A percentile compares a stretch with the other conserved stretches of the same genome.
These are phyloP conservation scores for Danaus melanippus DNA, from an alignment of 1,140 invertebrate genomes.

Conservation along the genomic window DNA sequence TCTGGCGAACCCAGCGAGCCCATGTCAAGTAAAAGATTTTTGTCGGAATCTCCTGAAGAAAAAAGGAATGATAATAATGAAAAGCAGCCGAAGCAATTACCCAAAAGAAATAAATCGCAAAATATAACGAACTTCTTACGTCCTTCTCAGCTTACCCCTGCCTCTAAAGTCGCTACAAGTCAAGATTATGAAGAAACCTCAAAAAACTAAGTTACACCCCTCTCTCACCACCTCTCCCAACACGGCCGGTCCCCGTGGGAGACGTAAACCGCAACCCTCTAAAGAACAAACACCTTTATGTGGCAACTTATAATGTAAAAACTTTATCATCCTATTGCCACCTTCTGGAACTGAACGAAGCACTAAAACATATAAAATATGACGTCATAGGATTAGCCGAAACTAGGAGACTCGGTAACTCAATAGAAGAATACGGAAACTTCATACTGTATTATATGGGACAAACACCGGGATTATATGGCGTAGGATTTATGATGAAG, in stretches of 20 bases:
- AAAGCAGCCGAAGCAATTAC: constrained; percentile 1
- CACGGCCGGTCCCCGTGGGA: constrained; percentile 16
- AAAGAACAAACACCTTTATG: constrained; percentile 6
- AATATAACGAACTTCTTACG: constrained; percentile 1
- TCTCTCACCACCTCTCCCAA: constrained; percentile 16
- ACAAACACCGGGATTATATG: too few relatives aligned
- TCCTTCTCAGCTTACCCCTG: constrained; percentile 1
- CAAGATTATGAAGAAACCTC: too few relatives aligned
- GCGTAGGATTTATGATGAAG: too few relatives aligned
- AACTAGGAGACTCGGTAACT: too few relatives aligned
- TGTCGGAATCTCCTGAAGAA: constrained; percentile 6
- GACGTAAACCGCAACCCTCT: constrained; percentile 19
- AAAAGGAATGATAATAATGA: constrained; percentile 4
- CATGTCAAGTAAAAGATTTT: background rate
- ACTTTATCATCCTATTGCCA: background rate
- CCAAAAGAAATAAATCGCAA: background rate
- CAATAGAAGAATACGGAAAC: too few relatives aligned
- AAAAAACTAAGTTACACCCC: constrained; percentile 10
- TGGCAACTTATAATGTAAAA: constrained; percentile 6
- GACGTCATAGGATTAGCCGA: too few relatives aligned
- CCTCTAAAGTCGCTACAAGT: background rate
- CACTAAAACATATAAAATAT: too few relatives aligned
- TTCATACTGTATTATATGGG: too few relatives aligned
- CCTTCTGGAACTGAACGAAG: constrained; percentile 1
- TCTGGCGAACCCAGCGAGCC: too few relatives aligned